phyloP scores from a whole-genome alignment of 2,113 vertebrate species.

The Macrotis lagotis region DNA sequence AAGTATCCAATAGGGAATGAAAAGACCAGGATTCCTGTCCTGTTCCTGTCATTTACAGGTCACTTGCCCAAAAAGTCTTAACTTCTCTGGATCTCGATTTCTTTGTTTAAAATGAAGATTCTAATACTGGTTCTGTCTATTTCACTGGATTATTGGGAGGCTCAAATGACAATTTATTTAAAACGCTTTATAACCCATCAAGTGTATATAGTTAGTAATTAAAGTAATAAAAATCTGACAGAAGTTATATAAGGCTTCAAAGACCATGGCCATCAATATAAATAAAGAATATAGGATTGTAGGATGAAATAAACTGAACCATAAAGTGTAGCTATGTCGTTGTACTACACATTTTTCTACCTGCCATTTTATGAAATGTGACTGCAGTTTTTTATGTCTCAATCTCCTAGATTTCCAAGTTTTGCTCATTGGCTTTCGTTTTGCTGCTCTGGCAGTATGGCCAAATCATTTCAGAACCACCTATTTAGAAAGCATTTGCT shows the following conservation, averaged over 20 bases:
- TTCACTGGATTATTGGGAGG: neutral
- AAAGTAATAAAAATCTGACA: neutral
- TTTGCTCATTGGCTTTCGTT: neutral
- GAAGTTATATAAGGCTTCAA: neutral
- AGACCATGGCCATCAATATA: neutral
- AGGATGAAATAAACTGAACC: neutral
- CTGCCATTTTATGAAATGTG: neutral
- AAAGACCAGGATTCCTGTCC: neutral
- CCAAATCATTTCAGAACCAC: neutral
- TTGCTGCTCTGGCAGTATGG: neutral
- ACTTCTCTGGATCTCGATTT: neutral
- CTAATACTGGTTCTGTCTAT: neutral
- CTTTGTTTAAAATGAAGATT: neutral
- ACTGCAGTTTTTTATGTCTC: conserved; percentile 8
- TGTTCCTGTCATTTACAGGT: neutral
- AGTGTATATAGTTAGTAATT: neutral
- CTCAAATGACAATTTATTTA: neutral
- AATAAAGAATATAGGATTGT: neutral
- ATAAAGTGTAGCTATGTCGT: neutral
- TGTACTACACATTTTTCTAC: neutral
- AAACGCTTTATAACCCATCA: neutral
- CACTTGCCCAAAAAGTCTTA: neutral
- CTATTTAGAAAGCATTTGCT: neutral
- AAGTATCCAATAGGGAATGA: neutral
- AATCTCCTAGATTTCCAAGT: neutral